phyloP scores from a whole-genome alignment of 2,888 invertebrate genomes.

The Tetrapedia diversipes region DNA sequence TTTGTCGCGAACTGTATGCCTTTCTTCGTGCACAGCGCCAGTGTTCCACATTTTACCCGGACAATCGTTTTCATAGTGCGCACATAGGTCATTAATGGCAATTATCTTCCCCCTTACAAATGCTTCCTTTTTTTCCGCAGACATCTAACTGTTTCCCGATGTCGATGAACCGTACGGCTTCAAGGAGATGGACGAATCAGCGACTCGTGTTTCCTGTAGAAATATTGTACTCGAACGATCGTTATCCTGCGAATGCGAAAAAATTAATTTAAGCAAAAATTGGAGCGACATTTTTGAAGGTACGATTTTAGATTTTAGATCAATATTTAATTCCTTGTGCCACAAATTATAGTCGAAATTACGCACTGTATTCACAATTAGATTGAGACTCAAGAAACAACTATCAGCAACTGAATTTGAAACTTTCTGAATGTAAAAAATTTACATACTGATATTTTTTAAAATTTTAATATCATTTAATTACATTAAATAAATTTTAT shows the following conservation, averaged over 20 bases:
- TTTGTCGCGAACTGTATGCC: no score
- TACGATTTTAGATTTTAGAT: no score
- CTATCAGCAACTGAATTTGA: no score
- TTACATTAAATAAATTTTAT: no score
- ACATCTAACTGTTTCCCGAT: conserved; percentile 41
- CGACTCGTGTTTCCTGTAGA: neutral
- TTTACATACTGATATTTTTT: no score
- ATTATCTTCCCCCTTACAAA: conserved; percentile 42
- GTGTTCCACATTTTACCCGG: conserved; percentile 27
- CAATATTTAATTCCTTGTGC: no score
- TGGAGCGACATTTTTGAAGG: no score
- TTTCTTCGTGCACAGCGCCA: conserved; percentile 8
- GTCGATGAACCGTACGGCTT: conserved; percentile 13
- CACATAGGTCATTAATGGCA: conserved; percentile 23
- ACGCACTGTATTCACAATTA: no score
- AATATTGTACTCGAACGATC: neutral
- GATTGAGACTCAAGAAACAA: no score
- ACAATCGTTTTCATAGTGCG: conserved; percentile 29
- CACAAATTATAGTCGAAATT: no score
- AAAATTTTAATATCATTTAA: no score
- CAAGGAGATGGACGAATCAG: neutral
- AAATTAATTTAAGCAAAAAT: neutral
- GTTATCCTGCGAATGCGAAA: neutral
- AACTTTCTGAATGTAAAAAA: no score
- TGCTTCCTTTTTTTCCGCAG: conserved; percentile 18